Conservation (phyloP, 2,113 vertebrate species). For the Elephas maximus region DNA sequence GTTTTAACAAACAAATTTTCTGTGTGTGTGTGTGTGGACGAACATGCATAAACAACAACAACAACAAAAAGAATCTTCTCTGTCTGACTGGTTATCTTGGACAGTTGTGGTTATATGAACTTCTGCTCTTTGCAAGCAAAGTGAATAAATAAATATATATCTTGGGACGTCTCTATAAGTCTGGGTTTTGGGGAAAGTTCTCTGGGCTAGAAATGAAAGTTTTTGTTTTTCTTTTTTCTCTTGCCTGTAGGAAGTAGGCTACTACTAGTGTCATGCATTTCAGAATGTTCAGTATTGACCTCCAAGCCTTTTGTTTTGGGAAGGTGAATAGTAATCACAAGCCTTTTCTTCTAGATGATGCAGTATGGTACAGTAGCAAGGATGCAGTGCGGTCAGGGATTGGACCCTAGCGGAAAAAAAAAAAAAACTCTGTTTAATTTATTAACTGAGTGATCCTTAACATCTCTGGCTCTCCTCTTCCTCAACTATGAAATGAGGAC, state of each 20-base stretch:
- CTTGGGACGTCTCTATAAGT: neutral
- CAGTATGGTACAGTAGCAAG: neutral
- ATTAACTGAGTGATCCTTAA: neutral
- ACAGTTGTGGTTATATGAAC: neutral
- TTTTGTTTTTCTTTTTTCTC: neutral
- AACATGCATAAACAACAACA: neutral
- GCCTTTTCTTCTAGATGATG: neutral
- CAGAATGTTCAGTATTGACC: neutral
- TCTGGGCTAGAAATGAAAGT: neutral
- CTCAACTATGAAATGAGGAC: neutral
- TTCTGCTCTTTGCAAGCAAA: slow-evolving; percentile 14
- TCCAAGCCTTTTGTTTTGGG: neutral
- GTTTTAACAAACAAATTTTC: neutral
- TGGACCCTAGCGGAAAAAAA: neutral
- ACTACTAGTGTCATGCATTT: neutral
- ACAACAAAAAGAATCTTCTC: neutral
- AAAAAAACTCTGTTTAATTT: neutral
- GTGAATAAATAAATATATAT: neutral
- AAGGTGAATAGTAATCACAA: neutral
- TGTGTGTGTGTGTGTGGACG: neutral
- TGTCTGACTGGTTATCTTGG: neutral
- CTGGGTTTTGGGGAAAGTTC: neutral
- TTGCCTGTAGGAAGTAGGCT: neutral
- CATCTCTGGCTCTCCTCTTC: neutral
- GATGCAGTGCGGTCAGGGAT: neutral